Percentiles rank a stretch among this genome's conserved stretches.
phyloP scores from a whole-genome alignment of 2,888 invertebrate species.

The Yponomeuta cagnagella region DNA sequence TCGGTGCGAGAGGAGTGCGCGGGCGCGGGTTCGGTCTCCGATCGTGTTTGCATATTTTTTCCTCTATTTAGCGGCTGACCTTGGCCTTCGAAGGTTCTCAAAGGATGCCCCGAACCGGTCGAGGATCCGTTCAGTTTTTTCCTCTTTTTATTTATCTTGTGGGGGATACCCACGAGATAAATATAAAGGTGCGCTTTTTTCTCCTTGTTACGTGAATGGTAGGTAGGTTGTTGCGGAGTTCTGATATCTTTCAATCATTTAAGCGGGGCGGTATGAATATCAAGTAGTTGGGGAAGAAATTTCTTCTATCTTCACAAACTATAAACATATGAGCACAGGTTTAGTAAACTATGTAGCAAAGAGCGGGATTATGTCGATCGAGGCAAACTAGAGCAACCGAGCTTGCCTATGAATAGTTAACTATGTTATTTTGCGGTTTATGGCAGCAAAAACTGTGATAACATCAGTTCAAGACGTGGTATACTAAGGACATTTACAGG shows the following conservation, averaged over 20 bases:
- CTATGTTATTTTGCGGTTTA: too few species aligned
- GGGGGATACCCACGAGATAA: neutral
- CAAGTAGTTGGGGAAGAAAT: neutral
- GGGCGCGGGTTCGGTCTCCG: neutral
- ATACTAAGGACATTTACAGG: too few species aligned
- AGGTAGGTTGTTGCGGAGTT: neutral
- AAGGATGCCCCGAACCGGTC: neutral
- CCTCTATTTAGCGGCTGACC: slow-evolving; percentile 6
- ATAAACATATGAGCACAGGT: neutral
- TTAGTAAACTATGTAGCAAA: too few species aligned
- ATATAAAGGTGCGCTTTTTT: neutral
- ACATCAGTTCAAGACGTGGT: too few species aligned
- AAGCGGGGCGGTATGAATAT: neutral
- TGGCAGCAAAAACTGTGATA: too few species aligned
- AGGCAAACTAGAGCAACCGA: too few species aligned
- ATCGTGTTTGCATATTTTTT: slow-evolving; percentile 1
- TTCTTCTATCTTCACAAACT: neutral
- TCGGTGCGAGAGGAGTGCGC: neutral
- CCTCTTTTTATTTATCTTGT: neutral
- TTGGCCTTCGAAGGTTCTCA: neutral
- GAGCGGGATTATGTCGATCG: too few species aligned
- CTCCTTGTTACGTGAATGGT: neutral
- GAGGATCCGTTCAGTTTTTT: neutral
- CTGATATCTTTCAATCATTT: neutral
- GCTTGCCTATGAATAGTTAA: too few species aligned